phyloP scores from a whole-genome alignment of 2,113 vertebrate genomes.

The Nibea albiflora region DNA sequence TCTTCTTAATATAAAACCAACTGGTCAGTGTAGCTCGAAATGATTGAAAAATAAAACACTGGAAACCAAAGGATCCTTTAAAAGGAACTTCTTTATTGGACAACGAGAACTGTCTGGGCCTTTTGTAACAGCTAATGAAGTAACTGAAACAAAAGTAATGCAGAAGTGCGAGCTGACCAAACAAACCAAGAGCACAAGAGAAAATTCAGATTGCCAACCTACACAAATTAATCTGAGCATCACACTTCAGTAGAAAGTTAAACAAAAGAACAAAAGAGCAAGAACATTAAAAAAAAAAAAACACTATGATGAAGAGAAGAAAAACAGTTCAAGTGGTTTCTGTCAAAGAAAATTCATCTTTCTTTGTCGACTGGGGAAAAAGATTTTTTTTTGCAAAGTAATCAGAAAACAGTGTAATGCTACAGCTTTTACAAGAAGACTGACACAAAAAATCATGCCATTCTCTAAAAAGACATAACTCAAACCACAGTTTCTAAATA shows the following conservation, averaged over 20 bases:
- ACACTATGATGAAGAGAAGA: neutral
- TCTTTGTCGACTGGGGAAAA: conserved; percentile 26
- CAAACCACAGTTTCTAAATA: conserved; percentile 67
- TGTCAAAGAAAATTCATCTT: conserved; percentile 46
- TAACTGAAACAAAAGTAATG: conserved; percentile 50
- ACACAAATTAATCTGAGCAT: conserved; percentile 16
- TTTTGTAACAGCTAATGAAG: conserved; percentile 53
- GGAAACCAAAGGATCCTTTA: conserved; percentile 9
- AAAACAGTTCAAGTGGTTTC: conserved; percentile 26
- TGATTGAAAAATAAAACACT: conserved; percentile 31
- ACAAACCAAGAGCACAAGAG: conserved; percentile 20
- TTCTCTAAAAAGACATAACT: conserved; percentile 66
- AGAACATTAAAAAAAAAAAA: conserved; percentile 24
- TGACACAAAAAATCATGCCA: conserved; percentile 58
- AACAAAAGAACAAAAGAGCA: conserved; percentile 31
- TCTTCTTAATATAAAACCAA: neutral
- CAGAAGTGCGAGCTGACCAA: conserved; percentile 14
- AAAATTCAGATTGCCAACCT: conserved; percentile 6
- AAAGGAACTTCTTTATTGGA: conserved; percentile 64
- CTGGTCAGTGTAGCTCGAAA: neutral
- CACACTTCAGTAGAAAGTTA: conserved; percentile 43
- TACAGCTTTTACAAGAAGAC: conserved; percentile 65
- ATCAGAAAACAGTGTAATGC: conserved; percentile 66
- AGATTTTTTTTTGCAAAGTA: conserved; percentile 44
- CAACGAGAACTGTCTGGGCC: conserved; percentile 47